phyloP scores from a whole-genome alignment of 2,797 vertebrate species.

The Sebastes elongatus region DNA sequence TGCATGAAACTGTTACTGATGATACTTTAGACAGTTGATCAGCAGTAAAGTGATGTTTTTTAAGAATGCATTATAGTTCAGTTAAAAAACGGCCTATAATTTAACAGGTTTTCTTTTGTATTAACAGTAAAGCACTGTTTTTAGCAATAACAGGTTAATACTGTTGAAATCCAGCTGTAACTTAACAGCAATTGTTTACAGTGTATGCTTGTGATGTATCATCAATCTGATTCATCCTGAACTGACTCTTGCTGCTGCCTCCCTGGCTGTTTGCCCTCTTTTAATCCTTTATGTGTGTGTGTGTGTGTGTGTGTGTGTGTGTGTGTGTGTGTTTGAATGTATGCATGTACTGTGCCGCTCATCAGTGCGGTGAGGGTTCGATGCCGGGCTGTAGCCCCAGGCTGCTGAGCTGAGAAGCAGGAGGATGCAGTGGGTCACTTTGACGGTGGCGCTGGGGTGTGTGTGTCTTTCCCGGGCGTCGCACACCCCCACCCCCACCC shows the following conservation, averaged over 20 bases:
- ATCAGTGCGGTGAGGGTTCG: conserved; percentile 79
- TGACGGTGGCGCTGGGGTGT: conserved; percentile 78
- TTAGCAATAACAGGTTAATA: too few relatives aligned
- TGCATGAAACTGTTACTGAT: too few relatives aligned
- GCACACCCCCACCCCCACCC: conserved; percentile 77
- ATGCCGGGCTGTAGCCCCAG: conserved; percentile 76
- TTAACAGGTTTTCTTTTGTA: too few relatives aligned
- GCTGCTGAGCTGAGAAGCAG: conserved; percentile 79
- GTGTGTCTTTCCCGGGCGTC: conserved; percentile 69
- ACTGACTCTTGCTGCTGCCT: conserved; percentile 54
- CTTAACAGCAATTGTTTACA: too few relatives aligned
- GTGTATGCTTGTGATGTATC: conserved; percentile 65
- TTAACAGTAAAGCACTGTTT: too few relatives aligned
- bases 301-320: background rate
- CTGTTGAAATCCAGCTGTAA: too few relatives aligned
- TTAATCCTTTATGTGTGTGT: conserved; percentile 19
- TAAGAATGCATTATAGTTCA: too few relatives aligned
- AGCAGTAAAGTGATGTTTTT: too few relatives aligned
- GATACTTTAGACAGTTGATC: too few relatives aligned
- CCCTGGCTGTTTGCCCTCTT: conserved; percentile 49
- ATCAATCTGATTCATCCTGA: conserved; percentile 74
- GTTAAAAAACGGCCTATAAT: too few relatives aligned
- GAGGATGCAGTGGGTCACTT: conserved; percentile 85
- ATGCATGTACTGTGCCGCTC: background rate
- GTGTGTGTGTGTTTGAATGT: background rate